A percentile compares a stretch with the other conserved stretches of the same genome.
Conservation (phyloP, 2,888 invertebrate genomes). For the Acanthoscelides obtectus region DNA sequence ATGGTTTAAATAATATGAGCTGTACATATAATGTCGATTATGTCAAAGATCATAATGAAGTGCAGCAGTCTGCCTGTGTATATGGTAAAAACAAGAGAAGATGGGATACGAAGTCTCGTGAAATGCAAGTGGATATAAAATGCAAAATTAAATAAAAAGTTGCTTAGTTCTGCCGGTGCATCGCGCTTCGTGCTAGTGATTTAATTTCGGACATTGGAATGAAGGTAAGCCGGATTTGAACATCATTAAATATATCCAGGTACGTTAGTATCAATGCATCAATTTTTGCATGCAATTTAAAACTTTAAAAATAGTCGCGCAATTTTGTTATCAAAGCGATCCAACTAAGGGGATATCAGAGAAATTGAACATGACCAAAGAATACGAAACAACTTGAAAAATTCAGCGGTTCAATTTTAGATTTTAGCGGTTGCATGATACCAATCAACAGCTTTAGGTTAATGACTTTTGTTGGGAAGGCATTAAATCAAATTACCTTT, state of each 20-base stretch:
- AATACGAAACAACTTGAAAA: too few relatives aligned
- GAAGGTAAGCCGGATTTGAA: background rate
- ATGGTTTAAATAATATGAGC: background rate
- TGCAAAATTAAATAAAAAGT: background rate
- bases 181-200: background rate
- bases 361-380: too few relatives aligned
- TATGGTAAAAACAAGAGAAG: background rate
- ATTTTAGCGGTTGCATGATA: too few relatives aligned
- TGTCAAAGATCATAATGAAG: background rate
- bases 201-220: background rate
- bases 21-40: background rate
- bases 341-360: too few relatives aligned
- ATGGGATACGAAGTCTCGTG: background rate
- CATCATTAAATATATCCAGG: background rate
- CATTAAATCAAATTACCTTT: too few relatives aligned
- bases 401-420: too few relatives aligned
- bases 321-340: too few relatives aligned
- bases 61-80: background rate
- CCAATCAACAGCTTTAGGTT: too few relatives aligned
- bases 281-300: too few relatives aligned
- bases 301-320: too few relatives aligned
- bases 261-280: too few relatives aligned
- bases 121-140: background rate
- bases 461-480: too few relatives aligned
- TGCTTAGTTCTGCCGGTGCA: background rate